A percentile compares a stretch with the other conserved stretches of the same genome.
These are phyloP conservation scores for Nycticebus coucang DNA, from an alignment of 2,113 vertebrate species.

Conservation along the genomic window DNA sequence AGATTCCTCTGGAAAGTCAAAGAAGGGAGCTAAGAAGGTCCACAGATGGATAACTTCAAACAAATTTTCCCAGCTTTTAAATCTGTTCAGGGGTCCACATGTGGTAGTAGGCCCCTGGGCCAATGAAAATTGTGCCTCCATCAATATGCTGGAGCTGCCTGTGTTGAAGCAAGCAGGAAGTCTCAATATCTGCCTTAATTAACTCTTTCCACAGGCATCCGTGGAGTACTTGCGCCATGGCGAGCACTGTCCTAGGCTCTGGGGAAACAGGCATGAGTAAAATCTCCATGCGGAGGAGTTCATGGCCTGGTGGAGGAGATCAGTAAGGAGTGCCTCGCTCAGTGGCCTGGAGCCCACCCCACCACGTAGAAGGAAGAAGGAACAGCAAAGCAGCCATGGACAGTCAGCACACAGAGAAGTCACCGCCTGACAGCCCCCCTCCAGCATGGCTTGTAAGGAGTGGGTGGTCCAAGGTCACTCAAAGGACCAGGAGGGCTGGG, in stretches of 20 bases:
- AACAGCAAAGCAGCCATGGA: background rate
- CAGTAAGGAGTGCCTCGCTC: background rate
- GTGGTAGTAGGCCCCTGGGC: background rate
- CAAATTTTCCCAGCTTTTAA: background rate
- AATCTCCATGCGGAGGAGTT: background rate
- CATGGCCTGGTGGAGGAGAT: background rate
- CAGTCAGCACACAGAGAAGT: background rate
- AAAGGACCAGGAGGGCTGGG: background rate
- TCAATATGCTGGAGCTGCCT: background rate
- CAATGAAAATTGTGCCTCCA: background rate
- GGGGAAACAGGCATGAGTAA: background rate
- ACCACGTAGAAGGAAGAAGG: background rate
- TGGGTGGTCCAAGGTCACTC: background rate
- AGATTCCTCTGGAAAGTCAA: background rate
- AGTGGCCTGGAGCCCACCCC: background rate
- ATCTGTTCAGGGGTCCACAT: background rate
- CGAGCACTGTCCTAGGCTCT: background rate
- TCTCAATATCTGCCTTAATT: background rate
- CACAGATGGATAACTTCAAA: background rate
- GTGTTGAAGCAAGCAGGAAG: background rate
- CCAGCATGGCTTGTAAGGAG: background rate
- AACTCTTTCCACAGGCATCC: background rate
- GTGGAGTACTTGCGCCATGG: background rate
- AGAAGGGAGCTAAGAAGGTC: background rate
- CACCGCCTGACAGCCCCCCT: background rate